These are phyloP conservation scores for Otocyon megalotis DNA, from an alignment of 2,113 vertebrate genomes.

Conservation along the genomic window DNA sequence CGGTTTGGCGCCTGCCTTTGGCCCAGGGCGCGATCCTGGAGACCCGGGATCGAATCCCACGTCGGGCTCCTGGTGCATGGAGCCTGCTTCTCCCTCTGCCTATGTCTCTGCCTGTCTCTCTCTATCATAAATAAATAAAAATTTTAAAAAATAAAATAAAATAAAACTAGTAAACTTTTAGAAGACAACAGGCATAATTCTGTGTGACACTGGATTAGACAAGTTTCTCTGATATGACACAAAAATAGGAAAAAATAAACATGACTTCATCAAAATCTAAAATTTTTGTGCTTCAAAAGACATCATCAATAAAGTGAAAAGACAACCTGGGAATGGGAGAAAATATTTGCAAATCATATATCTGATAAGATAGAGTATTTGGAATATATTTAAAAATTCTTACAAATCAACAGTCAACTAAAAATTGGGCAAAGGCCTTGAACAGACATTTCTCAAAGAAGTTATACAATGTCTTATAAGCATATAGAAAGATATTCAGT, in stretches of 20 bases:
- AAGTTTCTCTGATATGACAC: background rate
- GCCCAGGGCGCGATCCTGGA: too few relatives aligned
- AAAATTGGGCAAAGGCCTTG: background rate
- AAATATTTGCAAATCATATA: conserved; percentile 26
- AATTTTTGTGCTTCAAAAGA: background rate
- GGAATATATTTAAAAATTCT: background rate
- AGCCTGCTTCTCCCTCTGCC: too few relatives aligned
- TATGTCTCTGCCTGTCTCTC: too few relatives aligned
- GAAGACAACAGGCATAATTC: background rate
- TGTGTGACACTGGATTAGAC: background rate
- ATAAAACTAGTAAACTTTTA: background rate
- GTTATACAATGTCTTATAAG: background rate
- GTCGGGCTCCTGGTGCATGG: too few relatives aligned
- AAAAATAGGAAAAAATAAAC: background rate
- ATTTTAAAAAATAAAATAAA: too few relatives aligned
- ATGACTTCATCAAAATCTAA: background rate
- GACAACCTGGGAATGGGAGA: background rate
- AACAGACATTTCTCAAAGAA: conserved; percentile 15
- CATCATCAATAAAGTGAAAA: conserved; percentile 12
- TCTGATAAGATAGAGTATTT: background rate
- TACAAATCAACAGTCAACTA: conserved; percentile 30
- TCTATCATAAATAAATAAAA: too few relatives aligned
- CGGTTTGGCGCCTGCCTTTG: too few relatives aligned
- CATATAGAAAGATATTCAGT: background rate
- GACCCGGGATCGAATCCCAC: too few relatives aligned